phyloP scores from a whole-genome alignment of 2,113 vertebrate genomes.

The Riparia riparia region DNA sequence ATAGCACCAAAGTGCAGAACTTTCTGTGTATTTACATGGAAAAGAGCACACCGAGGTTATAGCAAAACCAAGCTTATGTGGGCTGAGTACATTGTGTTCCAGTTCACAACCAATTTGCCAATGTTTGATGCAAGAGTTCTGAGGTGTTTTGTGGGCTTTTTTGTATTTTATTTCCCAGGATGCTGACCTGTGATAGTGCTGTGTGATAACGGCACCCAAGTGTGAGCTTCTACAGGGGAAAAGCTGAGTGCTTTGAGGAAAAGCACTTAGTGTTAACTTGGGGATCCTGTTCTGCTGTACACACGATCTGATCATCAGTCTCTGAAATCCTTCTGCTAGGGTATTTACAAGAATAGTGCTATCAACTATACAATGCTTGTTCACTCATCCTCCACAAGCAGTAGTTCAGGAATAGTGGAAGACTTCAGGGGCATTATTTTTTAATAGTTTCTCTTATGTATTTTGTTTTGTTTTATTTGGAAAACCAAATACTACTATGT shows the following conservation, averaged over 20 bases:
- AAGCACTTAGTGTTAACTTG: neutral
- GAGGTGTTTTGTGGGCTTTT: neutral
- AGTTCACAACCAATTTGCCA: neutral
- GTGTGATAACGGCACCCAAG: neutral
- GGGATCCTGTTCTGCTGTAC: neutral
- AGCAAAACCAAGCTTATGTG: neutral
- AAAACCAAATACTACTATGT: neutral
- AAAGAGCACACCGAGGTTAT: neutral
- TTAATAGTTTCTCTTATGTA: neutral
- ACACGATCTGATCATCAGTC: neutral
- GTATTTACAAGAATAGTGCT: neutral
- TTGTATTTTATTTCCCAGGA: neutral
- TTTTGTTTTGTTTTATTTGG: neutral
- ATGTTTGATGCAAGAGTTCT: neutral
- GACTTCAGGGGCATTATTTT: neutral
- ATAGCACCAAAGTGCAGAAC: neutral
- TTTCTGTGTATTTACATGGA: constrained; percentile 2
- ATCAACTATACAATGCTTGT: neutral
- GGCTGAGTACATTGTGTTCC: neutral
- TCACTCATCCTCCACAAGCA: neutral
- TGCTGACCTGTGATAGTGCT: neutral
- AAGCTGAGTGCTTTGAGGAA: constrained; percentile 12
- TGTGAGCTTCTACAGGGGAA: neutral
- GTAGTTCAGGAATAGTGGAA: neutral
- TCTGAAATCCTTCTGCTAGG: neutral